A percentile compares a stretch with the other conserved stretches of the same genome.
phyloP scores from a whole-genome alignment of 2,888 invertebrate species.

The Zhuqinia jingwanae region DNA sequence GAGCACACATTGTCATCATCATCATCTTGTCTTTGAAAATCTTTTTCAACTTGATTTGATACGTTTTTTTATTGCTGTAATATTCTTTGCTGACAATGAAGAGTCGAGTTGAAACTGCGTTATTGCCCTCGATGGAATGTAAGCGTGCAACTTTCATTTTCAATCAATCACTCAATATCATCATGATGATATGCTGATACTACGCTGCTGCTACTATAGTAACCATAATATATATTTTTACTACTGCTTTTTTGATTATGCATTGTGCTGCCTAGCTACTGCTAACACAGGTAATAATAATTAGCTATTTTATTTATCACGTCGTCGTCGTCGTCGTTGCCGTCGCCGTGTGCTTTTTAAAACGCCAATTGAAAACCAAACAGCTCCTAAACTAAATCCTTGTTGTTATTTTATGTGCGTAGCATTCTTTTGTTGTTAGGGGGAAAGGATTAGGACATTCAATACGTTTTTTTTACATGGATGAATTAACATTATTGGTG shows the following conservation, averaged over 20 bases:
- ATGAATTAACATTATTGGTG: too few relatives aligned
- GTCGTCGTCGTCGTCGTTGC: too few relatives aligned
- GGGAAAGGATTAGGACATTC: too few relatives aligned
- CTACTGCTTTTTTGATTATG: too few relatives aligned
- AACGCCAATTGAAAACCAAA: slow-evolving; percentile 12
- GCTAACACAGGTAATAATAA: slow-evolving; percentile 36
- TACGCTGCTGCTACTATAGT: neutral
- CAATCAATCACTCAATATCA: slow-evolving; percentile 35
- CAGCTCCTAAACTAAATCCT: slow-evolving; percentile 3
- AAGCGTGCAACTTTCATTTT: slow-evolving; percentile 61
- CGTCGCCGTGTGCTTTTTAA: slow-evolving; percentile 26
- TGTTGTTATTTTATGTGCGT: neutral
- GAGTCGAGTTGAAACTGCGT: slow-evolving; percentile 50
- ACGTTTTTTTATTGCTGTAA: slow-evolving; percentile 22
- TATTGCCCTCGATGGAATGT: slow-evolving; percentile 61
- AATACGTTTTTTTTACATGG: too few relatives aligned
- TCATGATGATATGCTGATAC: neutral
- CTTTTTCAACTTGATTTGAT: slow-evolving; percentile 30
- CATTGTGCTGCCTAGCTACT: too few relatives aligned
- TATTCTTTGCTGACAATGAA: slow-evolving; percentile 44
- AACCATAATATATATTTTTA: too few relatives aligned
- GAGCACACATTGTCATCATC: neutral
- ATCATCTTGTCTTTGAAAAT: slow-evolving; percentile 18
- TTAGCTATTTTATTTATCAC: slow-evolving; percentile 41
- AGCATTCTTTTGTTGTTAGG: too few relatives aligned